Conservation (phyloP, 2,797 vertebrate genomes). For the Argya squamiceps region DNA sequence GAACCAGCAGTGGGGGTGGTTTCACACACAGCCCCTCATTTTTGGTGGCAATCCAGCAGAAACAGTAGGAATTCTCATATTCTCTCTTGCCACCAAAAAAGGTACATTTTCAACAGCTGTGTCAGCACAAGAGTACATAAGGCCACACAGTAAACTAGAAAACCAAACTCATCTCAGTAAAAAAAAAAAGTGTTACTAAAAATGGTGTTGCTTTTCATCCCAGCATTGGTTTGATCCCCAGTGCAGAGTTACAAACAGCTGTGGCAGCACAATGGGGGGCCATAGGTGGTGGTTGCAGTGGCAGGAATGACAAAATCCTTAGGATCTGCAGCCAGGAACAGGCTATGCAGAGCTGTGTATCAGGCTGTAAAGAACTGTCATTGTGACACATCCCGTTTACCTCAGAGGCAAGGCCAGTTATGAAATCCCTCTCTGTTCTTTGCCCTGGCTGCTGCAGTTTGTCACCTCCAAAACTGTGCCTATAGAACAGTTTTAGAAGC, state of each 20-base stretch:
- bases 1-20: neutral
- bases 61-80: conserved; percentile 21
- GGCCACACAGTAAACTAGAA: neutral
- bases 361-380: neutral
- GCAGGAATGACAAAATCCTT: neutral
- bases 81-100: neutral
- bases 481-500: neutral
- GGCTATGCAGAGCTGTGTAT: neutral
- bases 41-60: conserved; percentile 40
- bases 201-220: neutral
- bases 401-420: neutral
- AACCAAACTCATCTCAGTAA: neutral
- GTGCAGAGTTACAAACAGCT: neutral
- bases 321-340: neutral
- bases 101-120: conserved; percentile 3
- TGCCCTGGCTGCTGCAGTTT: neutral
- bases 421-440: neutral
- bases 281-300: neutral
- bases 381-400: neutral
- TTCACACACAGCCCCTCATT: neutral
- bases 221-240: neutral
- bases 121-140: neutral
- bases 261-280: neutral
- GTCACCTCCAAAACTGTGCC: neutral
- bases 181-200: neutral